phyloP scores from a whole-genome alignment of 2,888 invertebrate genomes.

The Slavum lentiscoides region DNA sequence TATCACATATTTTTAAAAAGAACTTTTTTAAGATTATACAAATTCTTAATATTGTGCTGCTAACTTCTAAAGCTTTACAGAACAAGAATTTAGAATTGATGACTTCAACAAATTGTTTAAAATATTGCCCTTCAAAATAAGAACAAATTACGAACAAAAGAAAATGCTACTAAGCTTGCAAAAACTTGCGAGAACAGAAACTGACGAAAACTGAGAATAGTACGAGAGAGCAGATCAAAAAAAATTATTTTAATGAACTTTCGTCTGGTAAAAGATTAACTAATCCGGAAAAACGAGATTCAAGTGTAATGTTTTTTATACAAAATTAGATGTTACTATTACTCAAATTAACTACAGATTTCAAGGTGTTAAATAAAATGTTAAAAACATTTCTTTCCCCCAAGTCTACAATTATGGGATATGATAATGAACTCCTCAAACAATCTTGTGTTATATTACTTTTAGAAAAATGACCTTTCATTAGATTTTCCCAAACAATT shows the following conservation, averaged over 20 bases:
- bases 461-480: background rate
- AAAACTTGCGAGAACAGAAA: background rate
- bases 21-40: no score
- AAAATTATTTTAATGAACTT: background rate
- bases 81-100: background rate
- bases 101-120: background rate
- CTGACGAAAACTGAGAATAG: background rate
- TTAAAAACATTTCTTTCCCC: background rate
- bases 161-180: background rate
- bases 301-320: background rate
- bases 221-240: background rate
- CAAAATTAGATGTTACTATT: background rate
- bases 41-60: background rate
- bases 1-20: no score
- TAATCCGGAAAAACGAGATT: background rate
- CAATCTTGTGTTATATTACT: background rate
- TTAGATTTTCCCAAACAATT: background rate
- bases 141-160: background rate
- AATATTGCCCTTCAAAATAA: background rate
- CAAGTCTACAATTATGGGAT: background rate
- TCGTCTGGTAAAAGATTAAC: background rate
- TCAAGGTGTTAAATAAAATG: background rate
- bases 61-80: background rate
- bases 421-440: background rate
- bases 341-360: background rate